Evolutionary conservation across 2,888 invertebrate species (phyloP).

Genomic region (Lapara coniferarum): DNA sequence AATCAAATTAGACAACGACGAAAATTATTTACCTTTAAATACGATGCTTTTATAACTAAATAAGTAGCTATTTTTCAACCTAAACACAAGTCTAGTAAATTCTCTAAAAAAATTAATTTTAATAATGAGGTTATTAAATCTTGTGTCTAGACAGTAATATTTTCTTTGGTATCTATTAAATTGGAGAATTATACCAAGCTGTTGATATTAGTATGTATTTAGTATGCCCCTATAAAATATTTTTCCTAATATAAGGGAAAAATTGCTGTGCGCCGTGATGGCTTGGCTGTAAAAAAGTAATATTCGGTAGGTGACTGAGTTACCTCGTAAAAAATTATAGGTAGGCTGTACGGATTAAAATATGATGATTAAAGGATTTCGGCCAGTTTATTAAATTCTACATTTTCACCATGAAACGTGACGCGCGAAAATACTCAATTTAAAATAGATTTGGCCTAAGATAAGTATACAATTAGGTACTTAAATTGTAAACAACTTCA

Average conservation of each 20-base stretch:
- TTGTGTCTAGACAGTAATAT: too few relatives aligned
- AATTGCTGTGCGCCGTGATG: constrained; percentile 55
- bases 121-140: too few relatives aligned
- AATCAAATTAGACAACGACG: constrained; percentile 9
- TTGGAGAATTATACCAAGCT: not conserved
- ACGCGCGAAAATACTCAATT: not conserved
- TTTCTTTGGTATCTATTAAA: too few relatives aligned
- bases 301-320: constrained; percentile 54
- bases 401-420: not conserved
- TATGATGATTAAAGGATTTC: constrained; percentile 35
- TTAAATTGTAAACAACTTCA: too few relatives aligned
- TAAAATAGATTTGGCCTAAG: too few relatives aligned
- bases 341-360: constrained; percentile 50
- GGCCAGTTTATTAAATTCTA: constrained; percentile 6
- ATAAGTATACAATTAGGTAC: too few relatives aligned
- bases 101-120: too few relatives aligned
- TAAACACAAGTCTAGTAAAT: too few relatives aligned
- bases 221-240: constrained; percentile 45
- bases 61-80: too few relatives aligned
- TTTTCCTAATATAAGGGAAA: constrained; percentile 47
- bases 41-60: too few relatives aligned
- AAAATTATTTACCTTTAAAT: too few relatives aligned
- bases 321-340: constrained; percentile 59
- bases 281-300: constrained; percentile 62
- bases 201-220: constrained; percentile 32